Base-by-base conservation (phyloP, 2,888 invertebrate species). In the Zygaena filipendulae region DNA sequence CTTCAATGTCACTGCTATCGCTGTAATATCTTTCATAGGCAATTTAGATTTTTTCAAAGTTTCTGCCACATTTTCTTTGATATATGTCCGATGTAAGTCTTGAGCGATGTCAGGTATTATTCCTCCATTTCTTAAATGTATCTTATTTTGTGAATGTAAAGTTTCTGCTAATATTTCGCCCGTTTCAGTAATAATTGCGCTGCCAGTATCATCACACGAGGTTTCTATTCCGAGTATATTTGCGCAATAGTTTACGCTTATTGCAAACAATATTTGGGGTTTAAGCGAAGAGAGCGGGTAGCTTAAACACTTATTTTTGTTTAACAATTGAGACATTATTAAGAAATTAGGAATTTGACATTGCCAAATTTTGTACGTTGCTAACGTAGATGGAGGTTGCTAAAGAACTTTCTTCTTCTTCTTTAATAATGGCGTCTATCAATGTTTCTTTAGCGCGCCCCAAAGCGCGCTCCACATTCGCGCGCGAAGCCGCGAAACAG, bases 181-280 rank as follows among this genome's bases (percentile, higher is more conserved):
- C 33, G 83, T 56, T 8, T 75, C 79, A 62, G 92, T 86, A 4
- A 98, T 87, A 42, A 98, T 83, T 14, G 95, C 97, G 54, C 92
- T 91, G 8, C 95, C 97, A 1, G 97, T 98, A 56, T 98, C 98
- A 79, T 98, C 97, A 59, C 97, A 98, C 31, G 97, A 97, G 2
- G 96, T 95, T 83, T 98, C 98, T 48, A 98, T 97, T n/a, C 97
- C 97, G 30, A 97, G 77, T 34, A 97, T 68, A 24, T n/a, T 12
- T 23, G 3, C 21, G 13, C 24, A 21, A 16, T 16, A 22, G 5
- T 25, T 14, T 22, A n/a, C 19, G 16, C 8, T 22, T 23, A 11
- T 20, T 13, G 21, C 3, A 14, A 23, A 29, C 21, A 29, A 5
- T 23, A 9, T 18, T 13, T n/a, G n/a, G n/a, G n/a, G n/a, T n/a